phyloP scores from a whole-genome alignment of 2,113 vertebrate genomes.

The Gymnogyps californianus region DNA sequence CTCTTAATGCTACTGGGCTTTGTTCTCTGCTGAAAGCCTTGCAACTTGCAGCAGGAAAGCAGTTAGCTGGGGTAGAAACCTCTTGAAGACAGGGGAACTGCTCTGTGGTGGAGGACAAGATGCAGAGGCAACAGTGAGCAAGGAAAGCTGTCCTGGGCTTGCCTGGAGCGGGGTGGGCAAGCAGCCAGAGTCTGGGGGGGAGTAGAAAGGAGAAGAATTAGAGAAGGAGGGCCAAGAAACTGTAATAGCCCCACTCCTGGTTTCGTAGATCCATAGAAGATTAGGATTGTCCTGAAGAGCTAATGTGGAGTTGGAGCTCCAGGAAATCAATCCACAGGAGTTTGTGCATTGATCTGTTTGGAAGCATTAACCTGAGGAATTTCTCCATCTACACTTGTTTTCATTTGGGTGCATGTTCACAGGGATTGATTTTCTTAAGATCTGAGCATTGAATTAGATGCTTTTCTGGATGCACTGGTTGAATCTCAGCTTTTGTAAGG shows the following conservation, averaged over 20 bases:
- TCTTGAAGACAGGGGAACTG: not conserved
- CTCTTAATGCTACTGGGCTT: not conserved
- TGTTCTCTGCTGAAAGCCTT: not conserved
- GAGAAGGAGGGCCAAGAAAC: not conserved
- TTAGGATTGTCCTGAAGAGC: not conserved
- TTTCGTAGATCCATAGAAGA: not conserved
- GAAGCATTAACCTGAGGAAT: constrained; percentile 32
- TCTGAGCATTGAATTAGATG: not conserved
- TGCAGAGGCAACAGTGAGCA: not conserved
- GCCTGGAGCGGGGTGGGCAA: not conserved
- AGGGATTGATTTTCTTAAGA: constrained; percentile 29
- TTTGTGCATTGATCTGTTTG: constrained; percentile 48
- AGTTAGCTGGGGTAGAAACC: not conserved
- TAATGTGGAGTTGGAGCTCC: not conserved
- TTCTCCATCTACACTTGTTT: constrained; percentile 30
- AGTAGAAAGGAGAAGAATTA: not conserved
- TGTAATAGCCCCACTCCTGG: not conserved
- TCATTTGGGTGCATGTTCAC: constrained; percentile 13
- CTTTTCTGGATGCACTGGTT: constrained; percentile 15
- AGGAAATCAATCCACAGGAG: not conserved
- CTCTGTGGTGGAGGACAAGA: not conserved
- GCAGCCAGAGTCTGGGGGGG: not conserved
- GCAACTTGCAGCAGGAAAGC: not conserved
- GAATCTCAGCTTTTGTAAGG: not conserved
- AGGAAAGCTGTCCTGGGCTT: not conserved